These are phyloP conservation scores for Antheraea assamensis DNA, from an alignment of 2,888 invertebrate species.

Conservation along the genomic window DNA sequence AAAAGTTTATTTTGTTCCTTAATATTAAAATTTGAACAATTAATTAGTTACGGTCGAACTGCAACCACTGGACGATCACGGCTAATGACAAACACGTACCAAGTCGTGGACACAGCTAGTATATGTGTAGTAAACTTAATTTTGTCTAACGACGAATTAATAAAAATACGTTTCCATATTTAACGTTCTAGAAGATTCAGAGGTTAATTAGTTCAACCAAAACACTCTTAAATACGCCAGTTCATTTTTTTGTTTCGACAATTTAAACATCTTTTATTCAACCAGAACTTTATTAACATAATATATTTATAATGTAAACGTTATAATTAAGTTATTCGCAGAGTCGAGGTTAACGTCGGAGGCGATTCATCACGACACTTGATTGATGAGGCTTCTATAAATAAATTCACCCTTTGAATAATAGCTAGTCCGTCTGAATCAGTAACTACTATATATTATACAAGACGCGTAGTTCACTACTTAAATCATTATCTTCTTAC, in stretches of 20 bases:
- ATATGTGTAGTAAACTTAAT: no score
- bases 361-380: slow-evolving; percentile 44
- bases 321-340: slow-evolving; percentile 23
- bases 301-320: not conserved
- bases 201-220: not conserved
- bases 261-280: not conserved
- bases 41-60: no score
- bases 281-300: not conserved
- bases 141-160: no score
- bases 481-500: not conserved
- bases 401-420: slow-evolving; percentile 19
- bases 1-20: no score
- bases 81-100: no score
- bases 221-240: not conserved
- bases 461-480: not conserved
- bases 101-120: no score
- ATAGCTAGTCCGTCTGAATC: not conserved
- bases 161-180: no score
- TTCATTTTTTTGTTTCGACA: not conserved
- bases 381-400: slow-evolving; percentile 37
- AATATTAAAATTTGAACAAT: no score
- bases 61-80: no score
- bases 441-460: not conserved
- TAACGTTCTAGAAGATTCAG: not conserved
- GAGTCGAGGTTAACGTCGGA: slow-evolving; percentile 37